phyloP scores from a whole-genome alignment of 2,113 vertebrate genomes.

The Tympanuchus pallidicinctus region DNA sequence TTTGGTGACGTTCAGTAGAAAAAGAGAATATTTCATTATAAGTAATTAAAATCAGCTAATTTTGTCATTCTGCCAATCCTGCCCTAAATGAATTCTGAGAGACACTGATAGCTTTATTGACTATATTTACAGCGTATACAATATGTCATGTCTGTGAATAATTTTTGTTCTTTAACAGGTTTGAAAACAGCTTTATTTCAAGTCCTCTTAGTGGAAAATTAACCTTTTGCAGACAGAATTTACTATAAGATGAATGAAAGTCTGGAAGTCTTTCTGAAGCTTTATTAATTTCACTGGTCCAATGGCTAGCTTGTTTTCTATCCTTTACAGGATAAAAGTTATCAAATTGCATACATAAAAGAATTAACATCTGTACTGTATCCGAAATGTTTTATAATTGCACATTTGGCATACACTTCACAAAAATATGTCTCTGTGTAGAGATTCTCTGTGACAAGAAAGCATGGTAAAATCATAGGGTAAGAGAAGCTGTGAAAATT shows the following conservation, averaged over 20 bases:
- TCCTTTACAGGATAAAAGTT: not conserved
- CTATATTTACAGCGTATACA: not conserved
- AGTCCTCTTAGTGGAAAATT: not conserved
- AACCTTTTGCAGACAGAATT: not conserved
- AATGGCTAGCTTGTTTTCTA: not conserved
- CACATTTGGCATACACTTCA: not conserved
- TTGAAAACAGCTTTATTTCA: not conserved
- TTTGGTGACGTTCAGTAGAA: not conserved
- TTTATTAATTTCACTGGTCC: not conserved
- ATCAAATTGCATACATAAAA: not conserved
- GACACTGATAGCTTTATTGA: not conserved
- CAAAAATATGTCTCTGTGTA: not conserved
- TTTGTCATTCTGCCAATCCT: not conserved
- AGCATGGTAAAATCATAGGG: not conserved
- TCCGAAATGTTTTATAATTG: not conserved
- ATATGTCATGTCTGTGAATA: not conserved
- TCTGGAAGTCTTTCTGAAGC: not conserved
- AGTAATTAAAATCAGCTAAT: not conserved
- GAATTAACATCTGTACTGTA: not conserved
- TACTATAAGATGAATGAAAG: not conserved
- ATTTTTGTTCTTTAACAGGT: not conserved
- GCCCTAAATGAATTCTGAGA: not conserved
- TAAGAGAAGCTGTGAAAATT: not conserved
- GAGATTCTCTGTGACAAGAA: rapidly evolving
- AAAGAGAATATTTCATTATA: not conserved